These are phyloP conservation scores for Dasypolia templi DNA, from an alignment of 2,888 invertebrate genomes.

Conservation along the genomic window DNA sequence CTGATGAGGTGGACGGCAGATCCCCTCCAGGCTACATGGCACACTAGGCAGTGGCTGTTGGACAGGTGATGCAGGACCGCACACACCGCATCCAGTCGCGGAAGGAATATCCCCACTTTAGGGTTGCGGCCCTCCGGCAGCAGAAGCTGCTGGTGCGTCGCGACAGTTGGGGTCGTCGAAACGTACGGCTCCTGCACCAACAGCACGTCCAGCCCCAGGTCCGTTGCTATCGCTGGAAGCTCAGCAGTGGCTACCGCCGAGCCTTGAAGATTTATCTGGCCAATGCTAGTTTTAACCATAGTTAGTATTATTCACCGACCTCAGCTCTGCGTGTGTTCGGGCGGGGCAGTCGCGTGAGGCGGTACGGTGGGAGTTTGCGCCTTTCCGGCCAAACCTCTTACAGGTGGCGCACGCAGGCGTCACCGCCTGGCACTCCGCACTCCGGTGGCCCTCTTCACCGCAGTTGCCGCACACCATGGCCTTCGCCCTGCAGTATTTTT, in stretches of 20 bases:
- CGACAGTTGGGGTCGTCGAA: not conserved
- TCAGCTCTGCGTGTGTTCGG: slow-evolving; percentile 42
- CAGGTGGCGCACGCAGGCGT: slow-evolving; percentile 61
- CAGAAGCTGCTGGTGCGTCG: not conserved
- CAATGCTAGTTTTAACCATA: slow-evolving; percentile 46
- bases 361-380: slow-evolving; percentile 43
- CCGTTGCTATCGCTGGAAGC: slow-evolving; percentile 32
- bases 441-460: slow-evolving; percentile 54
- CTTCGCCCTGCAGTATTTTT: slow-evolving; percentile 58
- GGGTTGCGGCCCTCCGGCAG: slow-evolving; percentile 6
- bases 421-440: slow-evolving; percentile 24
- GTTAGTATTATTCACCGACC: not conserved
- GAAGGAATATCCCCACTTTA: slow-evolving; percentile 53
- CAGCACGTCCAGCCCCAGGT: slow-evolving; percentile 53
- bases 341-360: slow-evolving; percentile 56
- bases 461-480: slow-evolving; percentile 56
- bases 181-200: slow-evolving; percentile 64
- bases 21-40: too few species aligned
- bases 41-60: too few species aligned
- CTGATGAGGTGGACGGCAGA: too few species aligned
- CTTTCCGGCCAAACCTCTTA: slow-evolving; percentile 40
- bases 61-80: too few species aligned
- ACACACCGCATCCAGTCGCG: slow-evolving; percentile 8
- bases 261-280: slow-evolving; percentile 60
- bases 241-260: slow-evolving; percentile 55